Base-by-base conservation (phyloP, 2,797 vertebrate species). In the Lemur catta region DNA sequence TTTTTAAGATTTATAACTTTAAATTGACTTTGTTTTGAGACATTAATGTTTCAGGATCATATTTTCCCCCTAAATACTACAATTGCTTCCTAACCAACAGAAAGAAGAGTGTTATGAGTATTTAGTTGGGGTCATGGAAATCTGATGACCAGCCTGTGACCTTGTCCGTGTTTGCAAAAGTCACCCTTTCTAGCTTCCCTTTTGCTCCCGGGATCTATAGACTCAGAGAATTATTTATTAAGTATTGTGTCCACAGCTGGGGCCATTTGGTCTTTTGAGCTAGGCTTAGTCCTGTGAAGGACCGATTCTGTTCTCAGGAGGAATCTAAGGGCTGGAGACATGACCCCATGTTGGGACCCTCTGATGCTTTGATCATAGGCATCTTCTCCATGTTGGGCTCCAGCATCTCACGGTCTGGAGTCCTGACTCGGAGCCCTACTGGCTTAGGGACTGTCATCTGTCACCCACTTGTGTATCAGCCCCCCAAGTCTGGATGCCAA, bases 1-100 rank as follows among this genome's bases (percentile, higher is more conserved):
- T 52, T 93, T 93, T 96, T 67, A 74, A 95, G 92, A 75, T 71
- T 55, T 87, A 15, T 71, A 87, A 91, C 71, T 93, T 93, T 50
- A 85, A 81, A 88, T 79, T 63, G 59, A 92, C 59, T 92, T 95
- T 85, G 52, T 89, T 95, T 89, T 52, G 38, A 81, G 74, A 91
- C 11, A 43, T 17, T 30, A 3, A 69, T 61, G 22, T 75, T 50
- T 75, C 41, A 18, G 80, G 52, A 69, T 85, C 30, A 88, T 28
- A 38, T 33, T 95, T 84, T 76, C 14, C 43, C 63, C 71, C 26
- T 18, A 10, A 18, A 35, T 41, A 26, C 2, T n/a, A 48, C 0
- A 3, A 46, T 67, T 30, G 22, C 43, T 88, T 69, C n/a, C 63
- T 67, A 43, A 76, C 26, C 20, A 28, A 48, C 12, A 55, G 24